phyloP scores from a whole-genome alignment of 2,888 invertebrate species.

The Lordiphosa fenestrarum region DNA sequence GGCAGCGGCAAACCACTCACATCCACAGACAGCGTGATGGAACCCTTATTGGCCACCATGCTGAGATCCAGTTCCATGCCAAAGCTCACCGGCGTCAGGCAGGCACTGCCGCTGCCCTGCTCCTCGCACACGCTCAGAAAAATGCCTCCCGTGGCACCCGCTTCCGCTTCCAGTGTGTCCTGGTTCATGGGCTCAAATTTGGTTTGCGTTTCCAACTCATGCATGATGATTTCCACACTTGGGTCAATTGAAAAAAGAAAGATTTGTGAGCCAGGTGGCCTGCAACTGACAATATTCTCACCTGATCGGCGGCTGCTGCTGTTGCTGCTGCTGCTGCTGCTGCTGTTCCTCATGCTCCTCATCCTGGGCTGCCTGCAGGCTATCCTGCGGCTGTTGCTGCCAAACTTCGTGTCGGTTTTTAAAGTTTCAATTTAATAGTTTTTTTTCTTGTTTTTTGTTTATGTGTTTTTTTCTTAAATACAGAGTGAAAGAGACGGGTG shows the following conservation, averaged over 20 bases:
- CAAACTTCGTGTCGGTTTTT: slow-evolving; percentile 82
- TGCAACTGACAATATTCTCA: background rate
- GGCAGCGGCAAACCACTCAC: slow-evolving; percentile 65
- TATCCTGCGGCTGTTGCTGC: slow-evolving; percentile 90
- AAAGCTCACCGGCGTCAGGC: slow-evolving; percentile 85
- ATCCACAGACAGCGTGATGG: slow-evolving; percentile 80
- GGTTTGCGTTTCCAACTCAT: slow-evolving; percentile 78
- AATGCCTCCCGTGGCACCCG: slow-evolving; percentile 42
- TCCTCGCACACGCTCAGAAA: slow-evolving; percentile 59
- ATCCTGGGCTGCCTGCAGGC: slow-evolving; percentile 17
- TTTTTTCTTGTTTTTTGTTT: slow-evolving; percentile 23
- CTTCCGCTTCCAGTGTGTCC: slow-evolving; percentile 51
- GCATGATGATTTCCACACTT: slow-evolving; percentile 77
- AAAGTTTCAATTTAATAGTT: slow-evolving; percentile 1
- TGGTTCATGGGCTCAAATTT: slow-evolving; percentile 81
- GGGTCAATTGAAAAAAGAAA: background rate
- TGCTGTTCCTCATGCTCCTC: slow-evolving; percentile 7
- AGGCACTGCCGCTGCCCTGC: slow-evolving; percentile 68
- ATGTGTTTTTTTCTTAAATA: background rate
- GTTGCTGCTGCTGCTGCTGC: slow-evolving; percentile 4
- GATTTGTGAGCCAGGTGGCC: slow-evolving; percentile 7
- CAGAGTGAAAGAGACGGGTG: background rate
- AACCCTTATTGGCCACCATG: slow-evolving; percentile 86
- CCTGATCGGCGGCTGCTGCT: slow-evolving; percentile 18
- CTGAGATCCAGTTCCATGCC: slow-evolving; percentile 83